These are phyloP conservation scores for Drosophila oshimai DNA, from an alignment of 1,140 invertebrate genomes.

Conservation along the genomic window DNA sequence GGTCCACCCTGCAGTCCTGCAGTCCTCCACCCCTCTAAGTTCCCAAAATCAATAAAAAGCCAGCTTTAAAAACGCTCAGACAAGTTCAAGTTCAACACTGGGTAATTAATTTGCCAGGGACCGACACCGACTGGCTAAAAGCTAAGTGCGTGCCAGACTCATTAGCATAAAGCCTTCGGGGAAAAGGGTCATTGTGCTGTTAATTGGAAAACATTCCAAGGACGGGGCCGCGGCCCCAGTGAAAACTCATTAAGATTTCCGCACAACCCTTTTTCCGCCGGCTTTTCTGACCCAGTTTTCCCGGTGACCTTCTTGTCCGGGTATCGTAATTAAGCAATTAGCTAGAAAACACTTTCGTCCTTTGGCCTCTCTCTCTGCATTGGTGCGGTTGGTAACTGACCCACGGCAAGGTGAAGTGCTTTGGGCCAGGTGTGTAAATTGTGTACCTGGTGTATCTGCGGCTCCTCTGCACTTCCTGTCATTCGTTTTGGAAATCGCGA, in stretches of 20 bases:
- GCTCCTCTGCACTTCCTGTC: conserved; percentile 56
- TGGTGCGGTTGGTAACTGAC: conserved; percentile 44
- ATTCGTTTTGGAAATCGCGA: conserved; percentile 49
- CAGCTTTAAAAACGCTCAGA: conserved; percentile 37
- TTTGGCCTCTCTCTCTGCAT: neutral
- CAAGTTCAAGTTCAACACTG: conserved; percentile 79
- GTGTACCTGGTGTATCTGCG: conserved; percentile 8
- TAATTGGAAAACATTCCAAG: conserved; percentile 61
- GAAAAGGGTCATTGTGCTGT: conserved; percentile 75
- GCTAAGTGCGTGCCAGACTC: conserved; percentile 54
- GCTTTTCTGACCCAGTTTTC: conserved; percentile 64
- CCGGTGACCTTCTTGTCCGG: conserved; percentile 32
- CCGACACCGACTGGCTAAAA: neutral
- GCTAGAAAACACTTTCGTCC: conserved; percentile 65
- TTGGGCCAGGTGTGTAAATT: conserved; percentile 46
- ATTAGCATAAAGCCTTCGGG: conserved; percentile 36
- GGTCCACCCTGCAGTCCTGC: conserved; percentile 1
- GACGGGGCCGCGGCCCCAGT: conserved; percentile 13
- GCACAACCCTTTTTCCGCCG: conserved; percentile 40
- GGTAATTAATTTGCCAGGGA: conserved; percentile 68
- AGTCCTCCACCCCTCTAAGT: neutral
- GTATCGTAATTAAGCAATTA: conserved; percentile 73
- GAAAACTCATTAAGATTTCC: conserved; percentile 74
- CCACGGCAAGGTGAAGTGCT: conserved; percentile 53
- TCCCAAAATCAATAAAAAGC: conserved; percentile 52